Evolutionary conservation across 2,113 vertebrate species (phyloP), one percentile per base, ranked within the genome.

Genomic region (Myotis davidii): DNA sequence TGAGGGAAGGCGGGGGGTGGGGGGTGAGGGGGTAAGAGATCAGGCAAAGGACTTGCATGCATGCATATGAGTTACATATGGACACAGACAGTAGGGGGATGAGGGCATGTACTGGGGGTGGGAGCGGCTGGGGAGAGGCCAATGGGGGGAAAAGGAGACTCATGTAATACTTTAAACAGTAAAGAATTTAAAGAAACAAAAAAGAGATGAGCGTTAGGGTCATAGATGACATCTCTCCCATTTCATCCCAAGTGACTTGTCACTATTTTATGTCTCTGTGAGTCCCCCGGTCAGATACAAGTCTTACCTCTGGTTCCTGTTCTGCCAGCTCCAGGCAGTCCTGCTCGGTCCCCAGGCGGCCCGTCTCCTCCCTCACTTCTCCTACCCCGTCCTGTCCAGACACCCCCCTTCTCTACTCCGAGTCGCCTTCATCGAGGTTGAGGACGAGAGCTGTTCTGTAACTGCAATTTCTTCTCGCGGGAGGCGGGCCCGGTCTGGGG

Each of bases 361-460:
- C 1, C 23, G 0, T 29, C 32, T 6, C 9, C 45, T 12, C 9
- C 39, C 27, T 18, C 34, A 0, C 13, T 5, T 20, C 65, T 59
- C 37, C 12, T 4, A 3, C 54, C 23, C 10, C 29, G 0, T 20
- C n/a, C 0, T 1, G 4, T 17, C 23, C 29, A 29, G 59, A 9
- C 69, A 17, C 0, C 18, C 17, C 0, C 13, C 72, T 7, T 25
- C 61, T 32, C 72, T 1, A 0, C 65, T 42, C 1, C 16, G 54
- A 29, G 37, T 17, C 13, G 3, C 56, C n/a, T 0, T 10, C n/a
- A 0, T n/a, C 21, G 0, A 5, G 61, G 39, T 4, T 3, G 82
- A 69, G 81, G 13, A 8, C 1, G 0, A 0, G 0, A 7, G 5
- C 29, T 16, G 3, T 13, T 23, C 48, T 50, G 1, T 20, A 8